phyloP scores from a whole-genome alignment of 2,797 vertebrate species.

The Pseudochromis fuscus region DNA sequence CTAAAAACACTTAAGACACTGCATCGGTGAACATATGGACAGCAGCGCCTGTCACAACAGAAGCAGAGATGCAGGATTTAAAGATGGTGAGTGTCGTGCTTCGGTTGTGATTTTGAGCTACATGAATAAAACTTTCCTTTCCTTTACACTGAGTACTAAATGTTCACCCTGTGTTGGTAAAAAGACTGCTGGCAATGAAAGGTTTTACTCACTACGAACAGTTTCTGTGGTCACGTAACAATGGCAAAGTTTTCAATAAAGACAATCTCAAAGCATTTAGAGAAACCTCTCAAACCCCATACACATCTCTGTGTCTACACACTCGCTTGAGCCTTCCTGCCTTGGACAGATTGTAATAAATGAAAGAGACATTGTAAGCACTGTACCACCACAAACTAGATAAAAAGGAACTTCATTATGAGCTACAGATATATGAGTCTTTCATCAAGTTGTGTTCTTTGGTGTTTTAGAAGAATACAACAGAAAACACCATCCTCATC shows the following conservation, averaged over 20 bases:
- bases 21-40: constrained; percentile 30
- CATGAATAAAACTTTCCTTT: constrained; percentile 2
- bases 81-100: constrained; percentile 5
- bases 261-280: not conserved
- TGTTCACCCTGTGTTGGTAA: not conserved
- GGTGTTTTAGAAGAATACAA: constrained; percentile 6
- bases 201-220: not conserved
- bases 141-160: not conserved
- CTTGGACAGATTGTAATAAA: not conserved
- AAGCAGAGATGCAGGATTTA: constrained; percentile 8
- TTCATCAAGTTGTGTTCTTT: constrained; percentile 6
- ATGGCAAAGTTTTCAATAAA: not conserved
- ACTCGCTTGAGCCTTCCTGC: not conserved
- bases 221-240: not conserved
- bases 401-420: not conserved
- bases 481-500: not conserved
- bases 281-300: not conserved
- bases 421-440: not conserved
- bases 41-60: constrained; percentile 21
- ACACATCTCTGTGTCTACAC: not conserved
- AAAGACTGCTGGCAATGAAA: not conserved
- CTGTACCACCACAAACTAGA: constrained; percentile 2
- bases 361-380: not conserved
- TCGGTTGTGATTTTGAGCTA: not conserved
- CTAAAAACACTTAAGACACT: constrained; percentile 6